Conservation (phyloP, 2,888 invertebrate genomes). For the Hypena proboscidalis region DNA sequence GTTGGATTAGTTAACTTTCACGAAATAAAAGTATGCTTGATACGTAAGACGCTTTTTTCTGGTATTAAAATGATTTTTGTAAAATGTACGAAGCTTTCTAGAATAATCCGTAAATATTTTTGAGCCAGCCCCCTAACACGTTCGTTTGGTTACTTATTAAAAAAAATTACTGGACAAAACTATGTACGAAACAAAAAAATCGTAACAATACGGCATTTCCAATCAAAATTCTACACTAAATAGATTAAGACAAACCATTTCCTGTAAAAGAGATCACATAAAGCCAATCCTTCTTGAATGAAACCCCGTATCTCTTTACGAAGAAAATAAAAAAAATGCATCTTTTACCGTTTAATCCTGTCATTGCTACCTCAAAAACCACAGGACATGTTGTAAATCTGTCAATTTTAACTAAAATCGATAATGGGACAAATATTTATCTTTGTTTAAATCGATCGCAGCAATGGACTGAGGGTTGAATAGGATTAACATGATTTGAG, state of each 20-base stretch:
- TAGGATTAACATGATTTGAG: conserved; percentile 32
- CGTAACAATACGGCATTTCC: no score
- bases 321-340: conserved; percentile 13
- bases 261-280: conserved; percentile 4
- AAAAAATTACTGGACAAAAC: no score
- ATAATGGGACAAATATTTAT: conserved; percentile 29
- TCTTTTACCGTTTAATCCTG: conserved; percentile 43
- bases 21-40: not conserved
- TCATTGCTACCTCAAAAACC: conserved; percentile 52
- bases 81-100: no score
- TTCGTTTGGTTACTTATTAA: no score
- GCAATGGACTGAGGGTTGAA: conserved; percentile 33
- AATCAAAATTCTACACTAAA: no score
- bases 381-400: conserved; percentile 46
- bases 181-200: not conserved
- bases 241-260: conserved; percentile 1
- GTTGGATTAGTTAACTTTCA: conserved; percentile 11
- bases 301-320: conserved; percentile 12
- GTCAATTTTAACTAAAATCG: conserved; percentile 24
- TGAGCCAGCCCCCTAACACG: no score
- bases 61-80: no score
- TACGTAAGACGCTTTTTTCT: no score
- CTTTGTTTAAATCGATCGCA: conserved; percentile 40
- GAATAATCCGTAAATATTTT: no score
- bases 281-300: conserved; percentile 13